Evolutionary conservation across 2,797 vertebrate genomes (phyloP), one percentile per base, ranked within the genome.

Genomic region (Sebastes elongatus): DNA sequence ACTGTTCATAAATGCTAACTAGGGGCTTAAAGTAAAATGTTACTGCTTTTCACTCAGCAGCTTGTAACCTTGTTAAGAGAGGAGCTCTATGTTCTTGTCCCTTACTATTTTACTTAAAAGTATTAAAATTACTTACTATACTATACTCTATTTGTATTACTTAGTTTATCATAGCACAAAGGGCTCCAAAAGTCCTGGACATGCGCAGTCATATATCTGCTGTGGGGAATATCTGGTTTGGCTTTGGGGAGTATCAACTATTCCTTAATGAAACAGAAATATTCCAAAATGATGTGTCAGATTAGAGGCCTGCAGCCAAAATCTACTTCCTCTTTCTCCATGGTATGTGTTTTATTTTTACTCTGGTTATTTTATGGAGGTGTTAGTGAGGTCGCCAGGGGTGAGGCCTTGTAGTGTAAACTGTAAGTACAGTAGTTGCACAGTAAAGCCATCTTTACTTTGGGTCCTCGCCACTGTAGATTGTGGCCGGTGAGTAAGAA

Each of bases 401-500:
- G 86, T 88, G 81, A 94, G 80, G 76, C 74, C 82, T 77, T 70
- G 81, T 84, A 76, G 64, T n/a, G n/a, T 62, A 86, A 82, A 86
- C 84, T 77, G 77, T 64, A 72, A 78, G 67, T 87, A 92, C 92
- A 92, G 92, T 90, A 88, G 88, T 30, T 76, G 65, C 88, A 90
- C 84, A 94, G 92, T 91, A 80, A 83, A 62, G 67, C 88, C 82
- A 80, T 89, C 90, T 94, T 94, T 94, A 89, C 88, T 92, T 94
- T 94, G 91, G 93, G 86, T 63, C 59, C 10, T n/a, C 5, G 81
- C 92, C 93, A 93, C 86, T 77, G 90, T 88, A 94, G 87, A 90
- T 92, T 93, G 90, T 90, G 91, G 90, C 86, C 5, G 46, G 72
- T 82, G 88, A 91, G 86, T 93, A 90, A 93, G 89, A 89, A 86